Conservation (phyloP, 2,113 vertebrate species). For the Psittacus erithacus region DNA sequence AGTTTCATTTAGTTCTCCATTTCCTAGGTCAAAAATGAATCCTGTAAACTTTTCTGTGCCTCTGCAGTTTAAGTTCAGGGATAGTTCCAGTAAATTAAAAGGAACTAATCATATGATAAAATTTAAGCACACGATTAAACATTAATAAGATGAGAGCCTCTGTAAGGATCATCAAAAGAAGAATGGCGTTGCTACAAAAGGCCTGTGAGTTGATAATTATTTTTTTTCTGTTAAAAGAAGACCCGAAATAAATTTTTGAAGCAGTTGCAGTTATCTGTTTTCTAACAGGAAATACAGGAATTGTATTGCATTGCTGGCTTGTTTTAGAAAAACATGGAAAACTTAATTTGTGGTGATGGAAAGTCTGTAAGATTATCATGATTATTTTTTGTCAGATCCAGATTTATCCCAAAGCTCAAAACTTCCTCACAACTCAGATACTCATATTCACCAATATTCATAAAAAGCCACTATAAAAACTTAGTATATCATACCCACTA, state of each 20-base stretch:
- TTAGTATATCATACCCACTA: not conserved
- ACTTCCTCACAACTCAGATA: not conserved
- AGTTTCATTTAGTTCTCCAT: not conserved
- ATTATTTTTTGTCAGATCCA: not conserved
- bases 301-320: not conserved
- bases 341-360: not conserved
- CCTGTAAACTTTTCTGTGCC: not conserved
- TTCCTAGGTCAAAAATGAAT: not conserved
- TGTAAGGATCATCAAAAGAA: not conserved
- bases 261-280: not conserved
- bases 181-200: not conserved
- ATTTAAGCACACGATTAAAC: not conserved
- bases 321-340: not conserved
- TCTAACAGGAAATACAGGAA: not conserved
- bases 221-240: not conserved
- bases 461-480: not conserved
- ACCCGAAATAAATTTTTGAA: not conserved
- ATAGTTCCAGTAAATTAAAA: not conserved
- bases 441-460: not conserved
- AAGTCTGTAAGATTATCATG: not conserved
- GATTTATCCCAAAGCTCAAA: not conserved
- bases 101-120: not conserved
- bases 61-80: not conserved
- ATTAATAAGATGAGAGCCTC: not conserved
- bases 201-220: not conserved